Evolutionary conservation across 2,113 vertebrate genomes (phyloP).

Genomic region (Illadopsis cleaveri): DNA sequence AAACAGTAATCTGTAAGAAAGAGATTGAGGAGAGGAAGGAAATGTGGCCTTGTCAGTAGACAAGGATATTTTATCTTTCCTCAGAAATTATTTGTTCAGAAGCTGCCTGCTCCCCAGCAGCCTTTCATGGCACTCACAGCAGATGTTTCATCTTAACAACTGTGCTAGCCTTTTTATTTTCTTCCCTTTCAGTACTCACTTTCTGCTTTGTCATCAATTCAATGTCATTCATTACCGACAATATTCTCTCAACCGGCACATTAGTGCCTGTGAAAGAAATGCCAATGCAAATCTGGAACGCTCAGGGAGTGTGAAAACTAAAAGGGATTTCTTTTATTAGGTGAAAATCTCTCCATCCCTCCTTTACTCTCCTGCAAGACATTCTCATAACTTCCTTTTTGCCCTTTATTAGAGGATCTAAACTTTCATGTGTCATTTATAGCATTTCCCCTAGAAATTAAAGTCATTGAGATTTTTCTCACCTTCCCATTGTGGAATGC

Average conservation of each 20-base stretch:
- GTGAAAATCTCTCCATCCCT: not conserved
- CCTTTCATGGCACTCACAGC: not conserved
- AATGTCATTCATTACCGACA: conserved; percentile 7
- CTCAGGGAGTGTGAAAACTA: not conserved
- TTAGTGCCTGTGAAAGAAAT: conserved; percentile 26
- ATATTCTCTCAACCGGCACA: not conserved
- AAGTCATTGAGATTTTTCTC: not conserved
- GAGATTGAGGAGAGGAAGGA: not conserved
- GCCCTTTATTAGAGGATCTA: not conserved
- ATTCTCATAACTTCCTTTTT: not conserved
- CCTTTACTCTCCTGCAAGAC: not conserved
- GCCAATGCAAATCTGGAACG: not conserved
- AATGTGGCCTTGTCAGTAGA: not conserved
- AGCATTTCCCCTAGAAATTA: not conserved
- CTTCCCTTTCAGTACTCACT: not conserved
- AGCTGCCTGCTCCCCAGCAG: not conserved
- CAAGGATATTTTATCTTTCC: not conserved
- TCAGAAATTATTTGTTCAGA: not conserved
- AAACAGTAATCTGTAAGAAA: not conserved
- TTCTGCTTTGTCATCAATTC: conserved; percentile 37
- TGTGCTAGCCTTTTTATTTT: not conserved
- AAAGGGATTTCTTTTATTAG: not conserved
- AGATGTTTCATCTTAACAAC: conserved; percentile 35
- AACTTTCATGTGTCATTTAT: not conserved
- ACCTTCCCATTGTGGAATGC: not conserved